These are phyloP conservation scores for Ctenopoma kingsleyae DNA, from an alignment of 2,797 vertebrate species.

Conservation along the genomic window DNA sequence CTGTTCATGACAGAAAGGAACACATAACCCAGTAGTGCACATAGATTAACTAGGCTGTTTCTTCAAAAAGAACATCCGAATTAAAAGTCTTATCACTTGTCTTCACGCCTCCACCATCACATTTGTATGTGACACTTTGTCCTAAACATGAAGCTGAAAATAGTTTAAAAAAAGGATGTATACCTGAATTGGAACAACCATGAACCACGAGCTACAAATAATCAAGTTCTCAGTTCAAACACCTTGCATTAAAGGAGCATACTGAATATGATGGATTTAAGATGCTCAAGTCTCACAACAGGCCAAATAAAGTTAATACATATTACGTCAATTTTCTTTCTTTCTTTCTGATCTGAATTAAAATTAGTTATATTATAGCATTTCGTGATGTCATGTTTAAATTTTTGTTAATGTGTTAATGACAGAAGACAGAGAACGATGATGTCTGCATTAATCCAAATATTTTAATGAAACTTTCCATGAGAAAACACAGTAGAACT, in stretches of 20 bases:
- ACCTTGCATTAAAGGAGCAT: not conserved
- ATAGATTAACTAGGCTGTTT: not conserved
- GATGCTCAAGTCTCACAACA: not conserved
- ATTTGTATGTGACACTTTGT: not conserved
- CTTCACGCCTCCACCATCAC: not conserved
- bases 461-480: not conserved
- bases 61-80: not conserved
- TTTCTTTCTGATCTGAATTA: not conserved
- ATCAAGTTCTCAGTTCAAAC: not conserved
- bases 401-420: too few relatives aligned
- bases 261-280: not conserved
- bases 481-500: not conserved
- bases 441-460: not conserved
- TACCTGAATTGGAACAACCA: not conserved
- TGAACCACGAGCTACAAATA: too few relatives aligned
- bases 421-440: not conserved
- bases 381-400: not conserved
- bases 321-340: not conserved
- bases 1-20: not conserved
- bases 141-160: not conserved
- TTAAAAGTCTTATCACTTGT: not conserved
- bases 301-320: not conserved
- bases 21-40: slow-evolving; percentile 10
- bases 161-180: not conserved
- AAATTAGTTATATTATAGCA: not conserved